A percentile compares a stretch with the other conserved stretches of the same genome.
Evolutionary conservation across 2,888 invertebrate species (phyloP).

Genomic region (Sympetrum striolatum): DNA sequence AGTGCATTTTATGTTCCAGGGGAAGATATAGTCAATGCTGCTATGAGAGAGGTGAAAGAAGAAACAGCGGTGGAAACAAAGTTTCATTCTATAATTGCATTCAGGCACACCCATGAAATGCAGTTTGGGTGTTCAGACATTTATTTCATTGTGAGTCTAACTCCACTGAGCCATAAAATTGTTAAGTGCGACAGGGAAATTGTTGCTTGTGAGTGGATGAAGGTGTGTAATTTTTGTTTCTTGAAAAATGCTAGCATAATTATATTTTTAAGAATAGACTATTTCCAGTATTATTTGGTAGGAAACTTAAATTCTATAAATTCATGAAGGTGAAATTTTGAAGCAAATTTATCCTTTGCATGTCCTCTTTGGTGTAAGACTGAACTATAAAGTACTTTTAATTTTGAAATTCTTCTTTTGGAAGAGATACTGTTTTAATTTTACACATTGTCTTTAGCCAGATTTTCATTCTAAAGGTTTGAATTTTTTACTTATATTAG

Average conservation of each 20-base stretch:
- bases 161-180: slow-evolving; percentile 70
- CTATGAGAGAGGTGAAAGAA: slow-evolving; percentile 84
- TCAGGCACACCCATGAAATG: slow-evolving; percentile 79
- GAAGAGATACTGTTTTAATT: too few relatives aligned
- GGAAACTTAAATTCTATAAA: too few relatives aligned
- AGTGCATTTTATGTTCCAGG: slow-evolving; percentile 61
- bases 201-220: slow-evolving; percentile 82
- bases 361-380: neutral
- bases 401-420: too few relatives aligned
- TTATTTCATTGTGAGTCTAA: slow-evolving; percentile 78
- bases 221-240: slow-evolving; percentile 57
- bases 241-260: neutral
- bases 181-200: slow-evolving; percentile 79
- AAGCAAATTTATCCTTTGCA: neutral
- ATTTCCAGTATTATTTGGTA: neutral
- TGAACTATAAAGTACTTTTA: too few relatives aligned
- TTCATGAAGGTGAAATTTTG: neutral
- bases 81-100: slow-evolving; percentile 77
- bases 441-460: too few relatives aligned
- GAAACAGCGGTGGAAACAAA: slow-evolving; percentile 84
- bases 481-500: too few relatives aligned
- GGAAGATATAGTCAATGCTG: slow-evolving; percentile 83
- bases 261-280: neutral
- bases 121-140: slow-evolving; percentile 87
- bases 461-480: too few relatives aligned